Percentiles rank a stretch among this genome's conserved stretches.
Evolutionary conservation across 2,888 invertebrate genomes (phyloP).

Genomic region (Drosophila phalerata): DNA sequence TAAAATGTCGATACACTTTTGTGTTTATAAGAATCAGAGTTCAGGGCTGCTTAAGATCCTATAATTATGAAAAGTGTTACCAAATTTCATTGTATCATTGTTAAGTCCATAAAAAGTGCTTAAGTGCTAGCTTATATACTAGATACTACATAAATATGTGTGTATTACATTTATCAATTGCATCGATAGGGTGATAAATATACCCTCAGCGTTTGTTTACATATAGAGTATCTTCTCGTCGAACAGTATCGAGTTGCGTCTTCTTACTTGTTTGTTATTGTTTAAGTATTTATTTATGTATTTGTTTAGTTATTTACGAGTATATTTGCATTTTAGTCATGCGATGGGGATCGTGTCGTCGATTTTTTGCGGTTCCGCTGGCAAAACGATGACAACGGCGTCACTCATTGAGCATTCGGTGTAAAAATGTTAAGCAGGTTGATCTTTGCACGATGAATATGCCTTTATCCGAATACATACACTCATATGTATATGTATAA

Average conservation of each 20-base stretch:
- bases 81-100: no score
- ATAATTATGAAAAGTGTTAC: no score
- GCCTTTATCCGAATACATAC: conserved; percentile 13
- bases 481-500: background rate
- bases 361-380: conserved; percentile 37
- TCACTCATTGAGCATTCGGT: conserved; percentile 57
- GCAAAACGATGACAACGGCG: conserved; percentile 30
- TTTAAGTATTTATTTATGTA: conserved; percentile 39
- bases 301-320: conserved; percentile 51
- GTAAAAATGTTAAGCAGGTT: conserved; percentile 66
- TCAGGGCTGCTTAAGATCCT: no score
- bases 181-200: background rate
- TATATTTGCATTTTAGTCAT: conserved; percentile 71
- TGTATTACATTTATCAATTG: no score
- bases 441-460: conserved; percentile 50
- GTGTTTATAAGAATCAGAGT: no score
- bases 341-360: conserved; percentile 43
- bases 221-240: conserved; percentile 8
- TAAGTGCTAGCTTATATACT: no score
- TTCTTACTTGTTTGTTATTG: conserved; percentile 40
- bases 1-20: no score
- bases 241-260: background rate
- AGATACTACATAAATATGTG: no score
- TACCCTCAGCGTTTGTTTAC: background rate
- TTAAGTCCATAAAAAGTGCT: no score